Evolutionary conservation across 2,797 vertebrate species (phyloP), one percentile per base, ranked within the genome.

Genomic region (Neosalanx taihuensis): DNA sequence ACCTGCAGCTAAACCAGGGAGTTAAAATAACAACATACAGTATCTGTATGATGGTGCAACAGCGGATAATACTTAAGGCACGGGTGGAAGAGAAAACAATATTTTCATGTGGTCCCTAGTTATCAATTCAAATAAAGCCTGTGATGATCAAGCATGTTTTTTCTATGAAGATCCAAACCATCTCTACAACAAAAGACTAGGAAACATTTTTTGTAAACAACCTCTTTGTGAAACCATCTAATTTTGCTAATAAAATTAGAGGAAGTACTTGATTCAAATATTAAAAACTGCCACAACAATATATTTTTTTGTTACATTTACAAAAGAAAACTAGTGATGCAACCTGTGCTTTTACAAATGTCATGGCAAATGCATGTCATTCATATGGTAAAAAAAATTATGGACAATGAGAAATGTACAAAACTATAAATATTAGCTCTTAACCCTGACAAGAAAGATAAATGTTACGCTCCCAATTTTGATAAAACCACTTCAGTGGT

Each of bases 351-450:
- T 84, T 78, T 80, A 59, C 81, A 83, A 86, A 64, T 57, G 60
- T 67, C 18, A 23, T 63, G 63, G 41, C 41, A 58, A 65, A 76
- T 64, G 70, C 79, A 86, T 86, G 81, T 87, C 80, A 89, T 82
- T 26, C 78, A 70, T 83, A 78, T n/a, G 33, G 62, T 59, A 33
- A 56, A 6, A 72, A n/a, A n/a, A 69, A 31, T 70, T 9, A 49
- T 70, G 6, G 37, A 68, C 61, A 58, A 58, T 30, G 66, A 35
- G 64, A 53, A 75, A 41, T 71, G 31, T 72, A 76, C 65, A 72
- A 71, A 56, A 68, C 81, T 75, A 87, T 90, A 90, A 90, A 91
- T 91, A 90, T 87, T 88, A 88, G 83, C 80, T 84, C 83, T 83
- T 12, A 74, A 80, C 82, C 83, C 79, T 59, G 31, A 81, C 72